Evolutionary conservation across 2,888 invertebrate genomes (phyloP).

Genomic region (Orthosia cruda): DNA sequence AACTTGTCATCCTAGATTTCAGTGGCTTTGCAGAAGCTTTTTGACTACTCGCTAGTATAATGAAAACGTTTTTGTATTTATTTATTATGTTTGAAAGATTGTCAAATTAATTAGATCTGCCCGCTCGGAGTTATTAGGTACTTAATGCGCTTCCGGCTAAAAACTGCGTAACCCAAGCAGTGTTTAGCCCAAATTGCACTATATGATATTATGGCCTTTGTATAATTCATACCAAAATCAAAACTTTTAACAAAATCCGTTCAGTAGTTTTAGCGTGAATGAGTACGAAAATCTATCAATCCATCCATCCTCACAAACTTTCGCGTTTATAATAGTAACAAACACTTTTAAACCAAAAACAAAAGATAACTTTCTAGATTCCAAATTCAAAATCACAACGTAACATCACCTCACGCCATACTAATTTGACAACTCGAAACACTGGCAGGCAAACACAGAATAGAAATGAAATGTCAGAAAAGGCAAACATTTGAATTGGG

Average conservation of each 20-base stretch:
- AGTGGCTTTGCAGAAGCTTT: conserved; percentile 6
- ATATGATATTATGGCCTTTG: too few species aligned
- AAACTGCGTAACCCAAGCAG: too few species aligned
- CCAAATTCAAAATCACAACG: neutral
- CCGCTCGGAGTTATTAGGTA: neutral
- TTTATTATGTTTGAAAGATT: neutral
- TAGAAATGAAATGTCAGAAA: conserved; percentile 20
- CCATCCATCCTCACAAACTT: too few species aligned
- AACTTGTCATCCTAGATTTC: conserved; percentile 34
- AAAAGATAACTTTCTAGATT: neutral
- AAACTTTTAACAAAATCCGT: too few species aligned
- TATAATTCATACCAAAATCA: too few species aligned
- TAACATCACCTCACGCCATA: neutral
- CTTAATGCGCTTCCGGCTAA: too few species aligned
- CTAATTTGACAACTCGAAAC: conserved; percentile 14
- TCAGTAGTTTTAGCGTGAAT: too few species aligned
- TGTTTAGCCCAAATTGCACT: too few species aligned
- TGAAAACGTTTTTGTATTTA: conserved; percentile 1
- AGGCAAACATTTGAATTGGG: conserved; percentile 38
- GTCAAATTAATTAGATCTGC: neutral
- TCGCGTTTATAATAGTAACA: too few species aligned
- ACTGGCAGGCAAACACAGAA: conserved; percentile 21
- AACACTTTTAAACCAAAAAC: too few species aligned
- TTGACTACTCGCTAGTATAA: neutral
- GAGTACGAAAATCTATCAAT: too few species aligned